A percentile compares a stretch with the other conserved stretches of the same genome.
Evolutionary conservation across 2,797 vertebrate species (phyloP).

Genomic region (Notolabrus celidotus): DNA sequence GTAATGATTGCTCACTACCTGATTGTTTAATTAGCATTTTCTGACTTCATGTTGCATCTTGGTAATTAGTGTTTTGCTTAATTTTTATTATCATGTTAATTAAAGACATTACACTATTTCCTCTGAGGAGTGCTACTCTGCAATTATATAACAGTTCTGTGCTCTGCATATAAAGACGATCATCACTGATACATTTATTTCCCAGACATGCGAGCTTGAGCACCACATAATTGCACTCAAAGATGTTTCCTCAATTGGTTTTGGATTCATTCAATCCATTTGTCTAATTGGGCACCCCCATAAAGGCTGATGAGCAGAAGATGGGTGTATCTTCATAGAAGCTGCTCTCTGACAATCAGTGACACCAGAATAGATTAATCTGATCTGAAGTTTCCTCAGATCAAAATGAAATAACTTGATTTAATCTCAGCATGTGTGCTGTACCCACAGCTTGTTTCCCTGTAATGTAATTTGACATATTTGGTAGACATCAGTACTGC

Average conservation of each 20-base stretch:
- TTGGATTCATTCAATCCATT: conserved; percentile 28
- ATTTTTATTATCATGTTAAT: conserved; percentile 34
- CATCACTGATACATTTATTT: conserved; percentile 16
- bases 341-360: conserved; percentile 10
- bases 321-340: conserved; percentile 16
- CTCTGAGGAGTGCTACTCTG: conserved; percentile 7
- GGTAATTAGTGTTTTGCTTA: conserved; percentile 21
- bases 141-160: conserved; percentile 11
- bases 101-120: conserved; percentile 20
- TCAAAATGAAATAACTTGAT: conserved; percentile 28
- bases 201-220: conserved; percentile 8
- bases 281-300: conserved; percentile 13
- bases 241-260: conserved; percentile 33
- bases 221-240: conserved; percentile 21
- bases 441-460: not conserved
- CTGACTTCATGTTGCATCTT: not conserved
- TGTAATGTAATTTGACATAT: conserved; percentile 18
- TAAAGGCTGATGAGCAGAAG: conserved; percentile 28
- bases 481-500: conserved; percentile 9
- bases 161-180: conserved; percentile 24
- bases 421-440: conserved; percentile 7
- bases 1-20: conserved; percentile 15
- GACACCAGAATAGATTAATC: conserved; percentile 19
- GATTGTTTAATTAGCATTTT: conserved; percentile 35
- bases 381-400: conserved; percentile 6